Conservation (phyloP, 2,113 vertebrate genomes). For the Rafetus swinhoei region DNA sequence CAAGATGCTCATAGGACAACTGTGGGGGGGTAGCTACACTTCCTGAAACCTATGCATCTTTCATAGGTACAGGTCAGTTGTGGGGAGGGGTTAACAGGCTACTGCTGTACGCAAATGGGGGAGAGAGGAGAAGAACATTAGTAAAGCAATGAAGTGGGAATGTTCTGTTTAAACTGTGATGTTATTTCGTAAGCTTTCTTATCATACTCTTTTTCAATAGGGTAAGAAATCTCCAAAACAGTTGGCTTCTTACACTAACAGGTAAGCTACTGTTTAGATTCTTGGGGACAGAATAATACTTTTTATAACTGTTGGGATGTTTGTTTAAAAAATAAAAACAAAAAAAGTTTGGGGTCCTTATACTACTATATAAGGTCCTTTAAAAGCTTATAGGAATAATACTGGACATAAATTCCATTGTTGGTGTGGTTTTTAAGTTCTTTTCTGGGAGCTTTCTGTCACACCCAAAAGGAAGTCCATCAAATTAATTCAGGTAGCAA, state of each 20-base stretch:
- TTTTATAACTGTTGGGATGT: too few relatives aligned
- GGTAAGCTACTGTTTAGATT: constrained; percentile 66
- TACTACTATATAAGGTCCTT: not conserved
- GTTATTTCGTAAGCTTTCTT: not conserved
- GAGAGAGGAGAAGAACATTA: not conserved
- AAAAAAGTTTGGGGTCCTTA: not conserved
- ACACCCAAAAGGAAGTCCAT: not conserved
- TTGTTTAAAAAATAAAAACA: not conserved
- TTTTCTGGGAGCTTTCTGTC: not conserved
- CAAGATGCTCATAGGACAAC: not conserved
- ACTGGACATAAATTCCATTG: not conserved
- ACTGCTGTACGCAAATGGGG: not conserved
- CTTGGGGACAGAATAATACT: not conserved
- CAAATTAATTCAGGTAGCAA: not conserved
- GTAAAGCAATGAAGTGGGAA: not conserved
- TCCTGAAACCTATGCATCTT: not conserved
- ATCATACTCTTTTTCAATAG: constrained; percentile 49
- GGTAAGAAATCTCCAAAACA: constrained; percentile 85
- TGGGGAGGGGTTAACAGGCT: not conserved
- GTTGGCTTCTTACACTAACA: constrained; percentile 81
- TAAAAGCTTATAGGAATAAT: not conserved
- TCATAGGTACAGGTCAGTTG: not conserved
- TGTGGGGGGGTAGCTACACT: not conserved
- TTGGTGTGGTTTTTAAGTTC: not conserved
- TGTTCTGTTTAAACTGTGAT: not conserved